phyloP scores from a whole-genome alignment of 1,140 invertebrate genomes.

The Drosophila ananassae region DNA sequence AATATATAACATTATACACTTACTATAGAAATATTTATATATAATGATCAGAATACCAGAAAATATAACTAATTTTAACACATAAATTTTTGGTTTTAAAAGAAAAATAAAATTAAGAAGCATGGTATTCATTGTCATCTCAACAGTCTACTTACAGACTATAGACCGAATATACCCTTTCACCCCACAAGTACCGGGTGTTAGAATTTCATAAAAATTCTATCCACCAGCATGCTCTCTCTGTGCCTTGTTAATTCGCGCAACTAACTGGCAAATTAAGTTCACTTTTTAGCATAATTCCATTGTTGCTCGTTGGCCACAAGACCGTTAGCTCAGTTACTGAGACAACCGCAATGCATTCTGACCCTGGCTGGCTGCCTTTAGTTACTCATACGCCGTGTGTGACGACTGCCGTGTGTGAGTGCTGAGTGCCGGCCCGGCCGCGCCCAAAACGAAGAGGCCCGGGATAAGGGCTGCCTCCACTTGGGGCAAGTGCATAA shows the following conservation, averaged over 20 bases:
- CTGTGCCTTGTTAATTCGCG: constrained; percentile 8
- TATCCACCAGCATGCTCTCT: neutral
- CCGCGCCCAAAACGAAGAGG: constrained; percentile 38
- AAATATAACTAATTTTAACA: too few species aligned
- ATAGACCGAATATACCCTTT: too few species aligned
- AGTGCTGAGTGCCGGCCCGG: constrained; percentile 38
- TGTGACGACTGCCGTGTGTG: constrained; percentile 29
- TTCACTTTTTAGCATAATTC: constrained; percentile 28
- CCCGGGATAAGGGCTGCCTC: constrained; percentile 2
- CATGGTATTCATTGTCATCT: too few species aligned
- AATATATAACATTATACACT: too few species aligned
- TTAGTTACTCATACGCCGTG: constrained; percentile 73
- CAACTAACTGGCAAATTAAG: constrained; percentile 21
- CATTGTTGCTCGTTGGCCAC: constrained; percentile 34
- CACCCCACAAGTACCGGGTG: neutral
- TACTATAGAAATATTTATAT: too few species aligned
- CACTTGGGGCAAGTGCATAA: constrained; percentile 1
- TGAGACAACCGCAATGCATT: constrained; percentile 55
- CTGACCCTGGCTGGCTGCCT: constrained; percentile 63
- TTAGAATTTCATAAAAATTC: neutral
- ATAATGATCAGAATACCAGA: too few species aligned
- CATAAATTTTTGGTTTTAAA: too few species aligned
- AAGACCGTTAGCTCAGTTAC: constrained; percentile 54
- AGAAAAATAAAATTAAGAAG: too few species aligned
- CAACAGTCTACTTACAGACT: too few species aligned